Evolutionary conservation across 2,888 invertebrate species (phyloP).

Genomic region (Melanargia galathea): DNA sequence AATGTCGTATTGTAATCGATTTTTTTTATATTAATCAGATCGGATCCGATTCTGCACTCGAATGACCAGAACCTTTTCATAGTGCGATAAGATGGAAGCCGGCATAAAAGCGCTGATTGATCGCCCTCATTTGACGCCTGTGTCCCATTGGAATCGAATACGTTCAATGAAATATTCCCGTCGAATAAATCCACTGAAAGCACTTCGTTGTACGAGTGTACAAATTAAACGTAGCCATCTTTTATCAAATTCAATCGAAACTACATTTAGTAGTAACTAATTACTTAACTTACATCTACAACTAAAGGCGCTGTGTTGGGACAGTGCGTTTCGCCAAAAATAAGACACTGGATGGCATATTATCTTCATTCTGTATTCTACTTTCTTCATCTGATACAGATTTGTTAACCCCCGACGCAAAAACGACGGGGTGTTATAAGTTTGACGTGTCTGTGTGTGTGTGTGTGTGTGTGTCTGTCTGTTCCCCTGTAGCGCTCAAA

Average conservation of each 20-base stretch:
- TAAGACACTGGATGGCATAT: too few species aligned
- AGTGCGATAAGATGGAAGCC: slow-evolving; percentile 8
- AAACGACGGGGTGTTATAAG: too few species aligned
- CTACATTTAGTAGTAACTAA: too few species aligned
- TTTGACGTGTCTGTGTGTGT: too few species aligned
- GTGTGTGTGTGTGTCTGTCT: too few species aligned
- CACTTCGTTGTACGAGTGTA: slow-evolving; percentile 3
- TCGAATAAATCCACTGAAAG: background rate
- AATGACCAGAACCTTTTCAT: slow-evolving; percentile 9
- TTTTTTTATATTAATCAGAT: background rate
- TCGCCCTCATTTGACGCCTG: slow-evolving; percentile 9
- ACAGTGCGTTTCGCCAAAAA: too few species aligned
- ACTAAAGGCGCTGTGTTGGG: too few species aligned
- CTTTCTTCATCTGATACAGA: too few species aligned
- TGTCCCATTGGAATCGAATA: slow-evolving; percentile 1
- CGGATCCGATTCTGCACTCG: slow-evolving; percentile 8
- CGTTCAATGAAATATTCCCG: slow-evolving; percentile 1
- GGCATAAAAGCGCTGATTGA: slow-evolving; percentile 8
- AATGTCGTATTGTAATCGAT: background rate
- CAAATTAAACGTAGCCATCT: background rate
- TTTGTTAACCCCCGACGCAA: too few species aligned
- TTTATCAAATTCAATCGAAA: background rate
- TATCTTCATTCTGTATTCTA: too few species aligned
- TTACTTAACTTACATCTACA: too few species aligned
- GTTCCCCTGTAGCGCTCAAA: too few species aligned